These are phyloP conservation scores for Xerus rutilus DNA, from an alignment of 2,797 vertebrate genomes.

Conservation along the genomic window DNA sequence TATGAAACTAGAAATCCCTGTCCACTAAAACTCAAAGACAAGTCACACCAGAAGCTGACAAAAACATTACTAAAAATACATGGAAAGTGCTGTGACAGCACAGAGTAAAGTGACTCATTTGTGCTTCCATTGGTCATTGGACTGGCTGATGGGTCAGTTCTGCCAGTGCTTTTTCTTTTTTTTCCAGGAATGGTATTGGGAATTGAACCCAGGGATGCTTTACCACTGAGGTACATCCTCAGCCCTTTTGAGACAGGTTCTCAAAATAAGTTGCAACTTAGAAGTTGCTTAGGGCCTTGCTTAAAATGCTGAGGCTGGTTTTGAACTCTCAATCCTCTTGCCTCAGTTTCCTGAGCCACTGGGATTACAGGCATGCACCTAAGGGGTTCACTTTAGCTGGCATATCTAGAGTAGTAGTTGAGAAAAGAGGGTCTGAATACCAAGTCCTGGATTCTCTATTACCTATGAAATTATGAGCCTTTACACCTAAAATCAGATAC, in stretches of 20 bases:
- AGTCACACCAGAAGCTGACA: neutral
- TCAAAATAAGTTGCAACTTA: no score
- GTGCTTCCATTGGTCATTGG: neutral
- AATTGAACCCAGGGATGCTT: no score
- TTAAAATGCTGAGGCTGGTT: no score
- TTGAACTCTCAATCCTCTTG: no score
- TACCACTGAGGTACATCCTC: no score
- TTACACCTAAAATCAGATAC: neutral
- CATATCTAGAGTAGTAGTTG: neutral
- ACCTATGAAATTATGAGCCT: neutral
- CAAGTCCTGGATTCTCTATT: neutral
- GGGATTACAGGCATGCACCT: no score
- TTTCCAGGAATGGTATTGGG: no score
- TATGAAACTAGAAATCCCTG: neutral
- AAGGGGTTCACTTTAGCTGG: neutral
- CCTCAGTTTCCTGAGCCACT: no score
- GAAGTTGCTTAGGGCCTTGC: no score
- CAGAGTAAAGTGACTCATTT: neutral
- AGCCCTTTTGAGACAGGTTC: no score
- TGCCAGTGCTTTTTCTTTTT: neutral
- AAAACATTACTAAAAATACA: neutral
- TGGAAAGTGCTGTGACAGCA: neutral
- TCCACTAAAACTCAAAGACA: neutral
- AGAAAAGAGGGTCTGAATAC: neutral
- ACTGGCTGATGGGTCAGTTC: neutral